Evolutionary conservation across 2,113 vertebrate genomes (phyloP).

Genomic region (Bos indicus): DNA sequence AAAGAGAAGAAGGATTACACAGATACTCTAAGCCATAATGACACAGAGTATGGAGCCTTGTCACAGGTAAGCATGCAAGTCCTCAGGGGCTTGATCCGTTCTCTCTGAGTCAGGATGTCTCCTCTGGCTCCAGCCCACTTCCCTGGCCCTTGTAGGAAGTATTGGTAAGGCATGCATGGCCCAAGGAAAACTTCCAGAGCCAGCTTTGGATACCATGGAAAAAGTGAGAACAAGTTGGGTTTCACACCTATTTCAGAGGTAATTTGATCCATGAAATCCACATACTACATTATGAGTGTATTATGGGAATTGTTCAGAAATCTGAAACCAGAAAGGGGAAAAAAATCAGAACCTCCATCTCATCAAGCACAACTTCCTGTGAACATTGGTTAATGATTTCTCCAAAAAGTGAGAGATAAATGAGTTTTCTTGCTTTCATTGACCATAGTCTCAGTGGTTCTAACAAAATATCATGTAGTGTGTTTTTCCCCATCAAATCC

Average conservation of each 20-base stretch:
- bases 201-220: constrained; percentile 83
- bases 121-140: constrained; percentile 80
- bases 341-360: background rate
- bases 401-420: background rate
- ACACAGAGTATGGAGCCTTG: background rate
- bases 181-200: constrained; percentile 77
- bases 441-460: background rate
- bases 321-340: constrained; percentile 30
- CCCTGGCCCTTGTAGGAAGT: constrained; percentile 81
- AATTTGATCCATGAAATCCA: constrained; percentile 87
- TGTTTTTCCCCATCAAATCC: background rate
- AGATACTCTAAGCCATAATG: background rate
- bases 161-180: constrained; percentile 86
- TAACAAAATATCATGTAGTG: background rate
- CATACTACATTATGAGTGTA: constrained; percentile 85
- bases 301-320: constrained; percentile 76
- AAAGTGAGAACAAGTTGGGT: constrained; percentile 75
- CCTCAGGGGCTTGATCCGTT: constrained; percentile 77
- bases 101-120: constrained; percentile 82
- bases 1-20: background rate
- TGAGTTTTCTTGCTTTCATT: background rate
- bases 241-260: constrained; percentile 81
- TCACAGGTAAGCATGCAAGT: constrained; percentile 37
- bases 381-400: background rate
- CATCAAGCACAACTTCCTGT: background rate